Percentiles rank a stretch among this genome's conserved stretches.
phyloP scores from a whole-genome alignment of 2,113 vertebrate genomes.

The Toxostoma redivivum region DNA sequence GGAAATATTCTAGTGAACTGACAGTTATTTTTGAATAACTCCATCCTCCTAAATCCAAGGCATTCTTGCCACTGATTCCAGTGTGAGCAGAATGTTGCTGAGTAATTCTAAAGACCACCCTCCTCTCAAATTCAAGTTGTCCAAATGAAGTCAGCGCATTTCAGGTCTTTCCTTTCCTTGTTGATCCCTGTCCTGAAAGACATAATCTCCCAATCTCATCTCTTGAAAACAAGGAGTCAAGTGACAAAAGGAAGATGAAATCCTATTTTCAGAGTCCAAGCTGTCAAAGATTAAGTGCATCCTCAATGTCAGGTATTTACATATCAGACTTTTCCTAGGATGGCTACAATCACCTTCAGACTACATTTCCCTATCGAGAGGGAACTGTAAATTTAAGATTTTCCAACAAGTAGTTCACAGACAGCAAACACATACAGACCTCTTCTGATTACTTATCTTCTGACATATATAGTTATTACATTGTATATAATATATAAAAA shows the following conservation, averaged over 20 bases:
- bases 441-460: not conserved
- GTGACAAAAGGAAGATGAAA: not conserved
- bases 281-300: not conserved
- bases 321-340: not conserved
- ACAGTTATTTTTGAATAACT: not conserved
- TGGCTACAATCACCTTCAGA: not conserved
- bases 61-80: not conserved
- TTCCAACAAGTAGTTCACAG: not conserved
- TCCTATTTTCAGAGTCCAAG: not conserved
- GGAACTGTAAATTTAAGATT: not conserved
- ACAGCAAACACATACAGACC: not conserved
- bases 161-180: not conserved
- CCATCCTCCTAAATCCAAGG: not conserved
- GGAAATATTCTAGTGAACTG: not conserved
- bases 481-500: too few species aligned
- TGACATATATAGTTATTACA: not conserved
- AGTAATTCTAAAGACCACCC: not conserved
- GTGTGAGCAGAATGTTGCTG: not conserved
- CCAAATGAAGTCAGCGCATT: not conserved
- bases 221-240: not conserved
- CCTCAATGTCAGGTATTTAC: fast-evolving
- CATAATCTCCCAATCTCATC: fast-evolving
- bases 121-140: not conserved
- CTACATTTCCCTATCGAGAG: fast-evolving
- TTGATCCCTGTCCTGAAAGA: not conserved